Evolutionary conservation across 35 echinoderm and acorn worm species (phyloP).

Genomic region (Heliocidaris erythrogramma): DNA sequence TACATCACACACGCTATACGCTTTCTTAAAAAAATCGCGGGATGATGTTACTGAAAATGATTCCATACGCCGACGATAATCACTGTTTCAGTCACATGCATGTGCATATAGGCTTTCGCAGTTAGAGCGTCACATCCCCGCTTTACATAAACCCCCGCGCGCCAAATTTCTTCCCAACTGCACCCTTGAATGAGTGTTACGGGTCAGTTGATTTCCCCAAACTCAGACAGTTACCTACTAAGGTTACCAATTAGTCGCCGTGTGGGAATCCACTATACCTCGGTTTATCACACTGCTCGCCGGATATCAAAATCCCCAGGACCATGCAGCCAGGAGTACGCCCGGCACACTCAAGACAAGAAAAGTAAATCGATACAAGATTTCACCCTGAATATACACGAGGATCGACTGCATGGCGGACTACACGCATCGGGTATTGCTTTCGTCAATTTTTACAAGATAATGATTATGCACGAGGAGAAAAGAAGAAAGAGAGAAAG

Average conservation of each 20-base stretch:
- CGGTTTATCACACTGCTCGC: background rate
- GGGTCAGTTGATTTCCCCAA: conserved; percentile 2
- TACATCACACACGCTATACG: background rate
- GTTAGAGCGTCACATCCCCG: too few species aligned
- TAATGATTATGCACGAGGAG: background rate
- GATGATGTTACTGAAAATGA: background rate
- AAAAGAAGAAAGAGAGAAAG: background rate
- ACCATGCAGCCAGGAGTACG: background rate
- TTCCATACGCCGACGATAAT: background rate
- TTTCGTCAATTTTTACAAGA: background rate
- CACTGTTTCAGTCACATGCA: background rate
- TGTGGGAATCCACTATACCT: background rate
- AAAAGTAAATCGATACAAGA: background rate
- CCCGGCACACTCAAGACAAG: background rate
- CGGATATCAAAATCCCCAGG: background rate
- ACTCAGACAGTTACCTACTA: conserved; percentile 16
- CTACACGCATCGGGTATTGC: background rate
- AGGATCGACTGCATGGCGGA: background rate
- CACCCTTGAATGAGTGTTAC: background rate
- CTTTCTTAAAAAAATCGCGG: background rate
- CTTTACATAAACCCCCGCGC: too few species aligned
- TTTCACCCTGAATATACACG: background rate
- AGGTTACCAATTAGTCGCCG: background rate
- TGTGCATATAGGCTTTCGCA: background rate
- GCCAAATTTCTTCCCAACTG: background rate